A percentile compares a stretch with the other conserved stretches of the same genome.
Conservation (phyloP, 2,888 invertebrate genomes). For the Thelaira solivaga region DNA sequence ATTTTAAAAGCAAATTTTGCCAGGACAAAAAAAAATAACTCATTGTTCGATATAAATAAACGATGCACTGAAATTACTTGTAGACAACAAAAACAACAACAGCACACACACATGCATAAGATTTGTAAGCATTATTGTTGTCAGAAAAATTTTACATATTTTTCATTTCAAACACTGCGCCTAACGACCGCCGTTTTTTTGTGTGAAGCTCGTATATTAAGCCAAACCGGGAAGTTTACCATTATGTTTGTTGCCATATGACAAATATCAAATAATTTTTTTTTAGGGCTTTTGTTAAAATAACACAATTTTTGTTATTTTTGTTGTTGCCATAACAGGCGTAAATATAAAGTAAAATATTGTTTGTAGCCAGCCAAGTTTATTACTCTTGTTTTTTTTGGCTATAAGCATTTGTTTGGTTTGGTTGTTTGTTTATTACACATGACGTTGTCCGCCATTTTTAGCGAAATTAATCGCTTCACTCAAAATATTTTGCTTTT, state of each 20-base stretch:
- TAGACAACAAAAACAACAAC: too few species aligned
- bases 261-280: slow-evolving; percentile 40
- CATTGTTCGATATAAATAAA: slow-evolving; percentile 17
- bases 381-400: slow-evolving; percentile 15
- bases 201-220: too few species aligned
- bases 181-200: not conserved
- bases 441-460: slow-evolving; percentile 16
- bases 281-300: not conserved
- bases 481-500: slow-evolving; percentile 1
- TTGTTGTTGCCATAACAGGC: slow-evolving; percentile 12
- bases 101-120: slow-evolving; percentile 46
- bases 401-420: slow-evolving; percentile 5
- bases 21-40: not conserved
- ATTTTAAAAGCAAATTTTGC: not conserved
- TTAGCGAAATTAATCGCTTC: slow-evolving; percentile 48
- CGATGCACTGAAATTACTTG: slow-evolving; percentile 36
- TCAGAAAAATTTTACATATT: slow-evolving; percentile 31
- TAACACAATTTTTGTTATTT: slow-evolving; percentile 4
- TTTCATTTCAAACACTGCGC: slow-evolving; percentile 22
- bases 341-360: not conserved
- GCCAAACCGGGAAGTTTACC: not conserved
- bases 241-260: slow-evolving; percentile 38
- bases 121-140: slow-evolving; percentile 47
- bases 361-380: not conserved
- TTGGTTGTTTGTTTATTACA: slow-evolving; percentile 26